A percentile compares a stretch with the other conserved stretches of the same genome.
These are phyloP conservation scores for Hemicentrotus pulcherrimus DNA, from an alignment of 35 echinoderm and acorn worm genomes.

Conservation along the genomic window DNA sequence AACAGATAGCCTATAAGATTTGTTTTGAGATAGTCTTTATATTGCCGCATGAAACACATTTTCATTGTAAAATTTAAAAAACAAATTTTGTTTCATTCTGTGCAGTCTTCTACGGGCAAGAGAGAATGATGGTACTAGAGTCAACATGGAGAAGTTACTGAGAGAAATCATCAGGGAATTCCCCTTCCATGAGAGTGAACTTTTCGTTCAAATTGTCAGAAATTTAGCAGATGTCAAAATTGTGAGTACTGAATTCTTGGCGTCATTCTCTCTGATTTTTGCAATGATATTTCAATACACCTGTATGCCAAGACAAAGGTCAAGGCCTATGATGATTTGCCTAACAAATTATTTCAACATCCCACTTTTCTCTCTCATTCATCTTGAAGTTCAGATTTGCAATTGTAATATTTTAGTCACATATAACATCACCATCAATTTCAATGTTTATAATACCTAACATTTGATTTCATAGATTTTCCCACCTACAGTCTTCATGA, in stretches of 20 bases:
- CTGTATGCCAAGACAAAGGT: background rate
- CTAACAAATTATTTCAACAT: background rate
- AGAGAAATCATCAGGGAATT: slow-evolving; percentile 85
- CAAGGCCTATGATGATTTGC: background rate
- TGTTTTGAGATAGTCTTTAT: background rate
- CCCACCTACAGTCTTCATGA: too few species aligned
- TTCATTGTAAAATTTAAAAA: background rate
- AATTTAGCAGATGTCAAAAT: slow-evolving; percentile 78
- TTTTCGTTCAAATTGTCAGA: slow-evolving; percentile 81
- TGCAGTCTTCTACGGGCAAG: slow-evolving; percentile 70
- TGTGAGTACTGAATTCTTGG: slow-evolving; percentile 48
- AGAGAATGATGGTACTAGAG: slow-evolving; percentile 78
- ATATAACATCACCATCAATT: too few species aligned
- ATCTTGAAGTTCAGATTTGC: background rate
- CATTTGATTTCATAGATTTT: too few species aligned
- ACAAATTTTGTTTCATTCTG: slow-evolving; percentile 23
- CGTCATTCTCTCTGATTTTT: background rate
- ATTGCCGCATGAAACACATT: background rate
- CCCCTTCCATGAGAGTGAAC: slow-evolving; percentile 80
- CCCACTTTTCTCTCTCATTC: background rate
- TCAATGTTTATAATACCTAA: too few species aligned
- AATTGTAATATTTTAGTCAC: background rate
- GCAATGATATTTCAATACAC: background rate
- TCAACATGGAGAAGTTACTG: slow-evolving; percentile 80
- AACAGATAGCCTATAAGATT: background rate